Conservation (phyloP, 2,797 vertebrate genomes). For the Allobates femoralis region DNA sequence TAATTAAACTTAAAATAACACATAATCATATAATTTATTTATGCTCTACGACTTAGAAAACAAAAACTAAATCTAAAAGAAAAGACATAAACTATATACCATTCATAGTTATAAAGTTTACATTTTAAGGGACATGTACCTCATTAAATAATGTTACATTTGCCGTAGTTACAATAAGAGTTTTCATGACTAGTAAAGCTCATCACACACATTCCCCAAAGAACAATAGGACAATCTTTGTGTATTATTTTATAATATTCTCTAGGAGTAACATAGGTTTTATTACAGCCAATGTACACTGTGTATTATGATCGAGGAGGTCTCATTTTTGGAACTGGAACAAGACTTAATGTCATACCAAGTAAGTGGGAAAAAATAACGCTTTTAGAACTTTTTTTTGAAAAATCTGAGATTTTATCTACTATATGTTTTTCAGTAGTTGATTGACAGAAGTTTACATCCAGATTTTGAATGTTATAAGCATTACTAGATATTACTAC, state of each 20-base stretch:
- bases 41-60: neutral
- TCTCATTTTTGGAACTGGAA: conserved; percentile 18
- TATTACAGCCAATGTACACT: neutral
- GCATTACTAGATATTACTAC: neutral
- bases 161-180: neutral
- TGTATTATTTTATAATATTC: neutral
- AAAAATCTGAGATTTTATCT: too few species aligned
- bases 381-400: neutral
- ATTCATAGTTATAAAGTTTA: neutral
- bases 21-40: neutral
- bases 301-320: neutral
- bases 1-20: neutral
- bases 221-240: neutral
- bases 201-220: neutral
- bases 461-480: neutral
- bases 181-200: neutral
- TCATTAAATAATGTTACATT: neutral
- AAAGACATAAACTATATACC: neutral
- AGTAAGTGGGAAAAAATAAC: neutral
- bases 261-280: neutral
- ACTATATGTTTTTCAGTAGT: neutral
- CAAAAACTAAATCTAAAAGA: neutral
- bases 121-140: neutral
- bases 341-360: neutral
- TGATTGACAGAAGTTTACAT: neutral